Conservation (phyloP, 1,140 invertebrate genomes). For the Dreissena rostriformis region DNA sequence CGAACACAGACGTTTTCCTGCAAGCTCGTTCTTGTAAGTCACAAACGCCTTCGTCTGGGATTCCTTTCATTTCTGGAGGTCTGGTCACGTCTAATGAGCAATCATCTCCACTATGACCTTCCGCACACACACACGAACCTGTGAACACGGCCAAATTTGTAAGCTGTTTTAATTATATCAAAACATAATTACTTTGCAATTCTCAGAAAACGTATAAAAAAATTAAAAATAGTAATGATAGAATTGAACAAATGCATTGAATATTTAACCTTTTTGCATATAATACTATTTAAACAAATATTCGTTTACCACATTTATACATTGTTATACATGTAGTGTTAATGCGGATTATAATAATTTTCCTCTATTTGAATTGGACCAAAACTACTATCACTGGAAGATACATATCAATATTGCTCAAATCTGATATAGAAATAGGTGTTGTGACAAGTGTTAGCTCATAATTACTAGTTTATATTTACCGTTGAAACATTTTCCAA, state of each 20-base stretch:
- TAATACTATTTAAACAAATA: too few relatives aligned
- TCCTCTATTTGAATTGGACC: too few relatives aligned
- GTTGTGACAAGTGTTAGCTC: background rate
- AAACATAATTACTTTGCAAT: background rate
- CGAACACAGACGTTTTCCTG: conserved; percentile 13
- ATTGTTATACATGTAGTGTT: background rate
- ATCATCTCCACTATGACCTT: conserved; percentile 4
- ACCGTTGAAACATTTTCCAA: conserved; percentile 30
- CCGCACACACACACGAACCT: conserved; percentile 22
- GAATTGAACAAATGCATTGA: too few relatives aligned
- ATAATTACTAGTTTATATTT: background rate
- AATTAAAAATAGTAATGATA: too few relatives aligned
- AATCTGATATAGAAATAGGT: background rate
- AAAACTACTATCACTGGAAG: background rate
- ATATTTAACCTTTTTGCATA: too few relatives aligned
- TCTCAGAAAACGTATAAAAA: background rate
- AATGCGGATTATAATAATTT: too few relatives aligned
- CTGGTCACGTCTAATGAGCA: conserved; percentile 6
- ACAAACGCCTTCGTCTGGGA: conserved; percentile 29
- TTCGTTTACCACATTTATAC: background rate
- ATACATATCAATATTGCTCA: background rate
- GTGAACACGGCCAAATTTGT: background rate
- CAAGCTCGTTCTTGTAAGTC: conserved; percentile 20
- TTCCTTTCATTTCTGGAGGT: conserved; percentile 31
- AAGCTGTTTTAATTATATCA: background rate